Conservation (phyloP, 2,888 invertebrate genomes). For the Heteromurus nitidus region DNA sequence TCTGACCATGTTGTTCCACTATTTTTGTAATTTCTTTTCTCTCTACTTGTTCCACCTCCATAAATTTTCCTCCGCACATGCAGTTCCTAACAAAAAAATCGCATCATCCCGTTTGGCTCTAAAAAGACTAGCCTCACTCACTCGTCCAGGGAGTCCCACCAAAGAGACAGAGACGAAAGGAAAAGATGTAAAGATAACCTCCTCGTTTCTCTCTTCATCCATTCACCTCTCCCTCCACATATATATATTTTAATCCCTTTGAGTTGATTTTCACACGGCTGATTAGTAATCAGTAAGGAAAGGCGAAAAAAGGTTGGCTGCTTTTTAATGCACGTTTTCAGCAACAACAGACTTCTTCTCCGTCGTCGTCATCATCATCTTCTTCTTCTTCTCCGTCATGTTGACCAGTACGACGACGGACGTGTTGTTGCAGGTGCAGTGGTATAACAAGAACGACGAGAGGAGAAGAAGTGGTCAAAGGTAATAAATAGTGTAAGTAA, state of each 20-base stretch:
- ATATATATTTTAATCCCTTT: slow-evolving; percentile 4
- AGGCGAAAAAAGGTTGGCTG: slow-evolving; percentile 21
- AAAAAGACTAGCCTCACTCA: no score
- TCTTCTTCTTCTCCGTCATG: not conserved
- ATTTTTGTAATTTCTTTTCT: slow-evolving; percentile 34
- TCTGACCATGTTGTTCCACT: slow-evolving; percentile 20
- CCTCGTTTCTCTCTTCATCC: slow-evolving; percentile 15
- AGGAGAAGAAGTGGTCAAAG: no score
- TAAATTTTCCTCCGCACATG: slow-evolving; percentile 18
- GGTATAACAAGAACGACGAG: no score
- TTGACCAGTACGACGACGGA: slow-evolving; percentile 10
- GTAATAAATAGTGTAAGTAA: slow-evolving; percentile 43
- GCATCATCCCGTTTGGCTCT: no score
- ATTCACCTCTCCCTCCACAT: not conserved
- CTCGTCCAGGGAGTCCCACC: no score
- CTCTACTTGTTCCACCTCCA: not conserved
- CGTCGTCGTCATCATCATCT: not conserved
- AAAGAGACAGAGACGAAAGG: no score
- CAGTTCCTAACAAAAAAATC: no score
- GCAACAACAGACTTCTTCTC: slow-evolving; percentile 22
- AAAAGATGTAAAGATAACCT: not conserved
- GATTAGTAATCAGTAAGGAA: slow-evolving; percentile 38
- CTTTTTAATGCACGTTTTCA: slow-evolving; percentile 22
- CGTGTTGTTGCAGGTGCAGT: no score
- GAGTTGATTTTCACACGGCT: slow-evolving; percentile 52